Evolutionary conservation across 1,140 invertebrate species (phyloP).

Genomic region (Neodiprion lecontei): DNA sequence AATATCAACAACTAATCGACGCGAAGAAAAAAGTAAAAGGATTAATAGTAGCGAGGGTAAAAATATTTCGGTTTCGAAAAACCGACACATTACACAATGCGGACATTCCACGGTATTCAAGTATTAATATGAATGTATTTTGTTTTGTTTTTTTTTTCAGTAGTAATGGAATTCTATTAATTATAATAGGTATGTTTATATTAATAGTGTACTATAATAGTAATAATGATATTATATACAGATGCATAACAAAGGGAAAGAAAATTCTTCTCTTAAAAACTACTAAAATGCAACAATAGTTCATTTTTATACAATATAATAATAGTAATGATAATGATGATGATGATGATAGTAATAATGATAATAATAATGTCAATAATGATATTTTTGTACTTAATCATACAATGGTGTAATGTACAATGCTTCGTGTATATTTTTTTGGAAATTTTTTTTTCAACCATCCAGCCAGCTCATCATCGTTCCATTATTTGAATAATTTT

Average conservation of each 20-base stretch:
- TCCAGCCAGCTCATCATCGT: not conserved
- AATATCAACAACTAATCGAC: not conserved
- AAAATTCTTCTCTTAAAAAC: constrained; percentile 14
- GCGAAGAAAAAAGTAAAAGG: not conserved
- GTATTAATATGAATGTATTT: constrained; percentile 62
- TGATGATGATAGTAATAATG: constrained; percentile 26
- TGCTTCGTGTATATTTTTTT: constrained; percentile 19
- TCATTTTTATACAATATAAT: constrained; percentile 28
- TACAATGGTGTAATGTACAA: constrained; percentile 46
- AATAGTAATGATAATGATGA: not conserved
- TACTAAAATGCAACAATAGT: constrained; percentile 32
- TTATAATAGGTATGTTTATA: constrained; percentile 49
- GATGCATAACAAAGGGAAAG: constrained; percentile 56
- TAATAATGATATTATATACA: constrained; percentile 62
- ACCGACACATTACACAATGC: not conserved
- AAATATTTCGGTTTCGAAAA: not conserved
- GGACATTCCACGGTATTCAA: not conserved
- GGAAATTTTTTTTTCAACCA: not conserved
- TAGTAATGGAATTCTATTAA: constrained; percentile 58
- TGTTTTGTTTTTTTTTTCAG: constrained; percentile 42
- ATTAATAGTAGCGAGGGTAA: not conserved
- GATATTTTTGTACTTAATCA: constrained; percentile 48
- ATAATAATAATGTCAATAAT: constrained; percentile 7
- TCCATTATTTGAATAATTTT: not conserved
- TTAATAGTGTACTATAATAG: constrained; percentile 47